Evolutionary conservation across 2,113 vertebrate species (phyloP), one percentile per base, ranked within the genome.

Genomic region (Megalops atlanticus): DNA sequence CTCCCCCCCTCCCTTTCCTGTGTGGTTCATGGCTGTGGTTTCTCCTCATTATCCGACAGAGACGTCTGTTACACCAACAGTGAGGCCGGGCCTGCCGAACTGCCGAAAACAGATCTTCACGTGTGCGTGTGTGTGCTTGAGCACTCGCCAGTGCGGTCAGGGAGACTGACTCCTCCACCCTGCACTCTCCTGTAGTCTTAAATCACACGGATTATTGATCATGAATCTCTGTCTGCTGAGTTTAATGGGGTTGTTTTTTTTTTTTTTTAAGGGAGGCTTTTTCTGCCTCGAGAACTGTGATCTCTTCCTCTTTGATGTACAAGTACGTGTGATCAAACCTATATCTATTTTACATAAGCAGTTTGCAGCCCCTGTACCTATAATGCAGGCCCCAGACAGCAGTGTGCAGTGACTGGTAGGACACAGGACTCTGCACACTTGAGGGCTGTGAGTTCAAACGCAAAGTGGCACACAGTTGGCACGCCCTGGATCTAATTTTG

Each of bases 181-280:
- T 40, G 4, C 15, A 4, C 38, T 38, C 71, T 21, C 16, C 38
- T 24, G 15, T 24, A 36, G 39, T 58, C 49, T 77, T 77, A 38
- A 54, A 58, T 39, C 49, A 78, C 24, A 38, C 6, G 49, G 15
- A 0, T 70, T 69, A 68, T 78, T 41, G 24, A 35, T 16, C 52
- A 58, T 74, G n/a, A 58, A 24, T 18, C 52, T 24, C 71, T 40
- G 14, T 36, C 33, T 24, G 38, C 38, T 39, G 14, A 27, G 39
- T 78, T 78, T 15, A 38, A 68, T 18, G 64, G 38, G 35, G n/a
- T 8, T 76, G 14, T 76, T 33, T 74, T n/a, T n/a, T n/a, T n/a
- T 58, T 58, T 58, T 64, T 64, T 45, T 45, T 14, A 27, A 64
- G 24, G 8, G n/a, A 64, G 31, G 10, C 4, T 64, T 31, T 27